phyloP scores from a whole-genome alignment of 1,140 invertebrate species.

The Antheraea pernyi region DNA sequence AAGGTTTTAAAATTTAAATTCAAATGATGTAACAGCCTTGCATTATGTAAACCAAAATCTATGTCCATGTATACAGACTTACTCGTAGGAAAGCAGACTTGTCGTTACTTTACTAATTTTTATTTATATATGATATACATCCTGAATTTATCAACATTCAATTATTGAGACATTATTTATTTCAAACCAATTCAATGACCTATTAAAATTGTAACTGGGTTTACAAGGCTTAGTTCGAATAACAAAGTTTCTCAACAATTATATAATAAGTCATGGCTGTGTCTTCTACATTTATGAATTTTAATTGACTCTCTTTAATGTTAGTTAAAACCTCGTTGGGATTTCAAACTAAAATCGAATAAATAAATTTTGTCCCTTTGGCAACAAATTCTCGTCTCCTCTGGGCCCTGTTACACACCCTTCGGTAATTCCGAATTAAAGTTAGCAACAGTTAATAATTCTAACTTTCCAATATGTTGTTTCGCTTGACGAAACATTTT shows the following conservation, averaged over 20 bases:
- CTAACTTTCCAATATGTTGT: constrained; percentile 11
- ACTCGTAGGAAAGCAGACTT: too few species aligned
- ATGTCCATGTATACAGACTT: too few species aligned
- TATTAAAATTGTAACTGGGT: too few species aligned
- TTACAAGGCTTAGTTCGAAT: too few species aligned
- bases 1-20: too few species aligned
- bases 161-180: too few species aligned
- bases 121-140: too few species aligned
- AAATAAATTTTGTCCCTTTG: constrained; percentile 20
- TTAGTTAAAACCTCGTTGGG: not conserved
- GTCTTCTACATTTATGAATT: not conserved
- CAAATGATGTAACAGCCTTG: too few species aligned
- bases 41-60: too few species aligned
- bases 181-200: too few species aligned
- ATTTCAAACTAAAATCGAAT: constrained; percentile 20
- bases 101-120: too few species aligned
- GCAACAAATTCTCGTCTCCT: constrained; percentile 33
- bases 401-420: constrained; percentile 29
- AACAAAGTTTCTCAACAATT: not conserved
- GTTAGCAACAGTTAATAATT: constrained; percentile 20
- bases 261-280: not conserved
- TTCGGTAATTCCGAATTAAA: constrained; percentile 44
- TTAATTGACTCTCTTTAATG: not conserved
- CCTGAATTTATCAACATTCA: too few species aligned
- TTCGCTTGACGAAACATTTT: constrained; percentile 41